Base-by-base conservation (phyloP, 2,797 vertebrate genomes). In the Anniella stebbinsi region DNA sequence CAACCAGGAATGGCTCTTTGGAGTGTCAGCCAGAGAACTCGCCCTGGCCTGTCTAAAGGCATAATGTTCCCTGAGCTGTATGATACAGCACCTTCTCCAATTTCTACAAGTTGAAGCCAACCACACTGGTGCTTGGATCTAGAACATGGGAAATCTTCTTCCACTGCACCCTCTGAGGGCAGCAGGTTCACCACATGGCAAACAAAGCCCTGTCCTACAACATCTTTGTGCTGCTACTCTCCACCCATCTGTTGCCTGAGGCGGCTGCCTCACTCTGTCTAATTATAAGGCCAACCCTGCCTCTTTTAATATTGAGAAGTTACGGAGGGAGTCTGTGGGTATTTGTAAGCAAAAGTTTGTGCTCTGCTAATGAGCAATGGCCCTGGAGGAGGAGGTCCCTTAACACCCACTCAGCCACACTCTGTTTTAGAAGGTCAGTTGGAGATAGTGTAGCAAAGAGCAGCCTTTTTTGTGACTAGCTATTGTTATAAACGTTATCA, bases 321-420 rank as follows among this genome's bases (percentile, higher is more conserved):
- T 11, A 45, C 17, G 38, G 80, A 60, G 92, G 91, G 72, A 83
- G 4, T 1, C 77, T 63, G 48, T 66, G 87, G 93, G 91, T 85
- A 91, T 96, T 36, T 89, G 23, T 72, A 81, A 23, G 38, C 15
- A 87, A 3, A 69, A 38, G 2, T 25, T 54, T 54, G 51, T 10
- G 9, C 23, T 25, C 18, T 25, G 23, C 73, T 41, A 38, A n/a
- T 38, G 72, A 73, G n/a, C 15, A 36, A 38, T 38, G 36, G 72
- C 21, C 72, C 17, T 73, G 69, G 48, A 48, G 8, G 48, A 48
- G 51, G 51, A 54, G 12, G 51, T 54, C 51, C 51, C 51, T 54
- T 54, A 54, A 54, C 51, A 54, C 51, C 17, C 21, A 21, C 60
- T 21, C 12, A 63, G 17, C 60, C 60, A 63, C 15, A 21, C 3